Evolutionary conservation across 2,888 invertebrate genomes (phyloP).

Genomic region (Pammene fasciana): DNA sequence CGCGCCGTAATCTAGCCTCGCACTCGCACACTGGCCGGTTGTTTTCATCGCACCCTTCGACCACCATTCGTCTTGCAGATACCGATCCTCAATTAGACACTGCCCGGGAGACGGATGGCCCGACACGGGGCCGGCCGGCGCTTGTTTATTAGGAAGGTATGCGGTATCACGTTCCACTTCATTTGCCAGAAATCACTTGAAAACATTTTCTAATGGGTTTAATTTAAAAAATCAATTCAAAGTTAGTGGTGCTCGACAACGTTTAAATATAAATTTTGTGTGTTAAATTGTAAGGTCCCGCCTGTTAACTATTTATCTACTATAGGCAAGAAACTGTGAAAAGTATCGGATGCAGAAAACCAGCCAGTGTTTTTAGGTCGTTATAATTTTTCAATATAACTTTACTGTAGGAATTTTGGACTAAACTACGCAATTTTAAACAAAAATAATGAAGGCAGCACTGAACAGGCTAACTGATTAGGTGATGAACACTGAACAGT

Average conservation of each 20-base stretch:
- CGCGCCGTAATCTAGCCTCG: neutral
- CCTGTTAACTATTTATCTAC: no score
- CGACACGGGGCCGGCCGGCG: neutral
- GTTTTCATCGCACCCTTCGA: constrained; percentile 21
- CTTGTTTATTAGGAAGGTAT: neutral
- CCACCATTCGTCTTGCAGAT: constrained; percentile 48
- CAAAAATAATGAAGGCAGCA: constrained; percentile 18
- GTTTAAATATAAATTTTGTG: no score
- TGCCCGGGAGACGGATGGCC: constrained; percentile 47
- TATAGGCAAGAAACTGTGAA: no score
- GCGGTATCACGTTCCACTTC: no score
- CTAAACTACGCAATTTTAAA: constrained; percentile 15
- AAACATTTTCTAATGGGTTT: no score
- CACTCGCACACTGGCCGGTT: constrained; percentile 6
- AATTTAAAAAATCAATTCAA: no score
- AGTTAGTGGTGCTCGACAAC: no score
- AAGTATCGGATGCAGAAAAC: no score
- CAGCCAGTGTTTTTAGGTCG: no score
- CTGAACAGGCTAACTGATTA: constrained; percentile 27
- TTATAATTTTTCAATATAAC: constrained; percentile 6
- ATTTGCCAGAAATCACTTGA: no score
- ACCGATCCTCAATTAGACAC: constrained; percentile 48
- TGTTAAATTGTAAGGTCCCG: no score
- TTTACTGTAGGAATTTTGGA: neutral
- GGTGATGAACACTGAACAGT: constrained; percentile 18